Base-by-base conservation (phyloP, 35 echinoderm and acorn worm species). In the Patiria miniata region DNA sequence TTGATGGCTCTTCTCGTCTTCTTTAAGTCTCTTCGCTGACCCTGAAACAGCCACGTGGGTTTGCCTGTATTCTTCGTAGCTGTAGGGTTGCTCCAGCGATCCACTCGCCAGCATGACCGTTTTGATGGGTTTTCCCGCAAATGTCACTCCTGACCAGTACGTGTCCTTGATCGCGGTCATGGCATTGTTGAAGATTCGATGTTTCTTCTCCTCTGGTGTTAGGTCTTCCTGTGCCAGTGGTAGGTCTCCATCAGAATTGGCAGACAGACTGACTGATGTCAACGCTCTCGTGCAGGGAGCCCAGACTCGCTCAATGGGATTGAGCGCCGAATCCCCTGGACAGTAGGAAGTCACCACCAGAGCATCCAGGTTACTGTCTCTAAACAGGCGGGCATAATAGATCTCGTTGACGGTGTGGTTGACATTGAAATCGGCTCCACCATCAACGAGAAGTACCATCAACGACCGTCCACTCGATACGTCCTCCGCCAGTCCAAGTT, bases 391-490 rank as follows among this genome's bases (percentile, higher is more conserved):
- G 1, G 14, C 8, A 32, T 80, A 88, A 61, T 88, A 85, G 0
- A 88, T 15, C 30, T 89, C 84, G 37, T 92, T 95, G 0, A 88
- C 50, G 5, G 55, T 5, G 65, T 92, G 69, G 50, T 88, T 84
- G 18, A 86, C 21, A 34, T 88, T 95, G 54, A 83, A 95, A 47
- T 91, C 93, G 0, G 84, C 39, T 22, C 93, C 89, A 7, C 58
- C 58, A 61, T 61, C 58, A 29, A 61, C 58, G 28, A 61, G 58
- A 22, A 61, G 28, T 19, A 61, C 58, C 28, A 61, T 4, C 28
- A 22, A 19, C 5, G 28, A 29, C 58, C 18, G 3, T 4, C 58
- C 58, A 19, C 9, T n/a, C 7, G 6, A 32, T 8, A 61, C 58
- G 5, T 61, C 58, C 5, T 5, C 58, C 5, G 17, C 28, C 58